A percentile compares a stretch with the other conserved stretches of the same genome.
phyloP scores from a whole-genome alignment of 2,113 vertebrate species.

The Python bivittatus region DNA sequence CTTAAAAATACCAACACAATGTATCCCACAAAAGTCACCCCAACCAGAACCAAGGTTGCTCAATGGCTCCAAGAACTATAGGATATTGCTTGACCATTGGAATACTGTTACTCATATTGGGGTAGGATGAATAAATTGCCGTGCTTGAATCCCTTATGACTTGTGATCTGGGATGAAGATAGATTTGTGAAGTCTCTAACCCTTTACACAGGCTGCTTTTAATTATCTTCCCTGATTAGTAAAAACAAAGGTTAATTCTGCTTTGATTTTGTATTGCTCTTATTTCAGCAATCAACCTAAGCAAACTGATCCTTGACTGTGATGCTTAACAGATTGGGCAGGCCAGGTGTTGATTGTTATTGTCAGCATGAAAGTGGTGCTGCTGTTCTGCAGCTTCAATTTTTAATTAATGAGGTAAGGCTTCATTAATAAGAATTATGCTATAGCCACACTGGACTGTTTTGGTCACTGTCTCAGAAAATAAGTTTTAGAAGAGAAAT shows the following conservation, averaged over 20 bases:
- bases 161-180: not conserved
- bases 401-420: slow-evolving; percentile 98
- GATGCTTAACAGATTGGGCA: slow-evolving; percentile 86
- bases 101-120: not conserved
- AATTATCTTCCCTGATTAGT: not conserved
- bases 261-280: not conserved
- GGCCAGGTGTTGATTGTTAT: slow-evolving; percentile 94
- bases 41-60: not conserved
- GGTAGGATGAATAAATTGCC: not conserved
- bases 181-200: not conserved
- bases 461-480: not conserved
- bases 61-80: not conserved
- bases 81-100: not conserved
- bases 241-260: not conserved
- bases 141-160: not conserved
- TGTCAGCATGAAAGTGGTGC: slow-evolving; percentile 96
- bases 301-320: slow-evolving; percentile 82
- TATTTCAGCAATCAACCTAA: not conserved
- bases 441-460: no score
- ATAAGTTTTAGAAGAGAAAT: not conserved
- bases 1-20: not conserved
- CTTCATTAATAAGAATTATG: slow-evolving; percentile 8
- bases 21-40: not conserved
- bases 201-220: not conserved
- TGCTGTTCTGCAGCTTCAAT: slow-evolving; percentile 94